These are phyloP conservation scores for Eupristina koningsbergeri DNA, from an alignment of 1,140 invertebrate genomes.

Conservation along the genomic window DNA sequence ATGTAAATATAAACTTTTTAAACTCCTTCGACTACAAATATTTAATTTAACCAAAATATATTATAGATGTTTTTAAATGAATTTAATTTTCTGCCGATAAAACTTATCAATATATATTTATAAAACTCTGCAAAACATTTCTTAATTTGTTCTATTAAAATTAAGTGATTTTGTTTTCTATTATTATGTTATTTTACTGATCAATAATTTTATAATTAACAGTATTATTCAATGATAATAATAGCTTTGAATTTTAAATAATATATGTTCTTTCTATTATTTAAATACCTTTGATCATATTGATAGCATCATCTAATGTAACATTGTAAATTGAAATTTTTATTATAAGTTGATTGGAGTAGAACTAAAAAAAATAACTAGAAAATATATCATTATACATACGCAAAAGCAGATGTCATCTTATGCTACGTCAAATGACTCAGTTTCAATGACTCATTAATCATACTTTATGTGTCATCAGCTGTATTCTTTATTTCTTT, in stretches of 20 bases:
- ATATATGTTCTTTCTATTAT: too few species aligned
- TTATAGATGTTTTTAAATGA: too few species aligned
- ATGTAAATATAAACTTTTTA: too few species aligned
- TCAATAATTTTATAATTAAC: neutral
- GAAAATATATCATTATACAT: neutral
- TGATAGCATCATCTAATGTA: neutral
- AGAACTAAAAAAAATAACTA: neutral
- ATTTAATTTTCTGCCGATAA: too few species aligned
- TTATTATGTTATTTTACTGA: neutral
- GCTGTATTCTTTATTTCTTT: neutral
- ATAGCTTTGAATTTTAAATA: too few species aligned
- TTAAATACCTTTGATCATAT: neutral
- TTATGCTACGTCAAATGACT: neutral
- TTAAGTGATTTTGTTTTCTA: neutral
- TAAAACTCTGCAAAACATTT: neutral
- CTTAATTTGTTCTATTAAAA: neutral
- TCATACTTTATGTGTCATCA: neutral
- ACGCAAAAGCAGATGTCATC: neutral
- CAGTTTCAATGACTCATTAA: neutral
- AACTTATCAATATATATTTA: neutral
- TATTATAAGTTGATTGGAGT: neutral
- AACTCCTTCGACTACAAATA: too few species aligned
- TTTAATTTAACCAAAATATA: too few species aligned
- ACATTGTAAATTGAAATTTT: neutral
- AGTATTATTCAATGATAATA: neutral